Evolutionary conservation across 2,888 invertebrate species (phyloP).

Genomic region (Rosalia funebris): DNA sequence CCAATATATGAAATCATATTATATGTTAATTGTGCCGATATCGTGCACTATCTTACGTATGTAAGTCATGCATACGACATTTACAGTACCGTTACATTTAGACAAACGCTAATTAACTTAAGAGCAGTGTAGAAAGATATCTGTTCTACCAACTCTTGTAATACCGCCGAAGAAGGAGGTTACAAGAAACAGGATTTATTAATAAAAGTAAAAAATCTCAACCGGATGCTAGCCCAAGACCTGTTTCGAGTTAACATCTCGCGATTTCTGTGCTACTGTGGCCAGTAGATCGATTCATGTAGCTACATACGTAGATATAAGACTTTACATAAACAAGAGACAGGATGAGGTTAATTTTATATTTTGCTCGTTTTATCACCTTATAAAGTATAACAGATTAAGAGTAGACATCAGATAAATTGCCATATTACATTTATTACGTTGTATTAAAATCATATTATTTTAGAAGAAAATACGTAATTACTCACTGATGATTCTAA

Average conservation of each 20-base stretch:
- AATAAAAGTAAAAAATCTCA: slow-evolving; percentile 32
- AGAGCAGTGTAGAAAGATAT: not conserved
- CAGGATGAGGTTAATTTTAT: not conserved
- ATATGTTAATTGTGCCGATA: too few species aligned
- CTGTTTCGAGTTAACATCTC: slow-evolving; percentile 31
- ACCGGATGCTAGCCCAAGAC: slow-evolving; percentile 38
- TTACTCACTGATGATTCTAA: too few species aligned
- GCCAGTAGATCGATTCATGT: slow-evolving; percentile 10
- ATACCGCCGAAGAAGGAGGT: slow-evolving; percentile 18
- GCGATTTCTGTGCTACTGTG: slow-evolving; percentile 25
- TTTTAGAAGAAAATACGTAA: too few species aligned
- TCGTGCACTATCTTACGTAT: too few species aligned
- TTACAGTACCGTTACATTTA: not conserved
- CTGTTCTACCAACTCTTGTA: slow-evolving; percentile 1
- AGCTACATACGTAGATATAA: not conserved
- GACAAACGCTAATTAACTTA: not conserved
- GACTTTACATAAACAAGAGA: not conserved
- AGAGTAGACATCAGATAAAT: not conserved
- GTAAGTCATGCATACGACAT: not conserved
- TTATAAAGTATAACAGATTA: not conserved
- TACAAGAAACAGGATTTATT: slow-evolving; percentile 38
- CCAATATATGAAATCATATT: too few species aligned
- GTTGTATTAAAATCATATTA: too few species aligned
- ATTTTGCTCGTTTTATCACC: not conserved
- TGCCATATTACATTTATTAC: not conserved